Evolutionary conservation across 2,888 invertebrate species (phyloP).

Genomic region (Stenodema calcarata): DNA sequence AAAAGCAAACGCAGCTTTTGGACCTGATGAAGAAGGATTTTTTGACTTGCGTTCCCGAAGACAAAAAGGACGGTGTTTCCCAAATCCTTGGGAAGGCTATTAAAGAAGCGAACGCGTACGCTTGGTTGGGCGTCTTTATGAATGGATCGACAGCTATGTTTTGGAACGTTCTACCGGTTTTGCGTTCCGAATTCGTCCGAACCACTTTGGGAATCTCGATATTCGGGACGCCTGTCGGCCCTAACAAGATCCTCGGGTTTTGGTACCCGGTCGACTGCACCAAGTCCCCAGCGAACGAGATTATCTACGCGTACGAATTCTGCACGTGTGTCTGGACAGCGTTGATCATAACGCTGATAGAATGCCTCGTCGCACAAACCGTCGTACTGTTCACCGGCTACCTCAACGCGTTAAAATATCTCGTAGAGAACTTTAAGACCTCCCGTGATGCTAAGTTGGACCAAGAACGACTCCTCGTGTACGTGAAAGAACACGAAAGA

Average conservation of each 20-base stretch:
- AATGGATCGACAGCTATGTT: background rate
- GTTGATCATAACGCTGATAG: constrained; percentile 1
- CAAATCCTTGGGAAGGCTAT: background rate
- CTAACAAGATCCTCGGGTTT: constrained; percentile 25
- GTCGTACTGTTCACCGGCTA: constrained; percentile 16
- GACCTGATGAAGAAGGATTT: constrained; percentile 29
- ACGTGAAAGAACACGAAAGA: constrained; percentile 38
- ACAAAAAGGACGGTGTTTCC: background rate
- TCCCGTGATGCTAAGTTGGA: background rate
- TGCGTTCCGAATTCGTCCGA: constrained; percentile 27
- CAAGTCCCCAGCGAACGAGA: background rate
- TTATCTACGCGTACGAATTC: constrained; percentile 35
- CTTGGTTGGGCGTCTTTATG: background rate
- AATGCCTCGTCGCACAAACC: background rate
- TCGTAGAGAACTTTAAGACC: background rate
- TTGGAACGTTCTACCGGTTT: constrained; percentile 21
- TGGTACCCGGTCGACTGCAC: constrained; percentile 1
- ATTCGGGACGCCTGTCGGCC: background rate
- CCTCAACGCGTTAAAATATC: background rate
- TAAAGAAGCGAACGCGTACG: background rate
- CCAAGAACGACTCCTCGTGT: background rate
- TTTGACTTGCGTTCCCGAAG: background rate
- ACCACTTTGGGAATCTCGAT: background rate
- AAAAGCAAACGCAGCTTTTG: constrained; percentile 26
- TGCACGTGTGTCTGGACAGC: background rate